These are phyloP conservation scores for Cydia amplana DNA, from an alignment of 1,140 invertebrate genomes.

Conservation along the genomic window DNA sequence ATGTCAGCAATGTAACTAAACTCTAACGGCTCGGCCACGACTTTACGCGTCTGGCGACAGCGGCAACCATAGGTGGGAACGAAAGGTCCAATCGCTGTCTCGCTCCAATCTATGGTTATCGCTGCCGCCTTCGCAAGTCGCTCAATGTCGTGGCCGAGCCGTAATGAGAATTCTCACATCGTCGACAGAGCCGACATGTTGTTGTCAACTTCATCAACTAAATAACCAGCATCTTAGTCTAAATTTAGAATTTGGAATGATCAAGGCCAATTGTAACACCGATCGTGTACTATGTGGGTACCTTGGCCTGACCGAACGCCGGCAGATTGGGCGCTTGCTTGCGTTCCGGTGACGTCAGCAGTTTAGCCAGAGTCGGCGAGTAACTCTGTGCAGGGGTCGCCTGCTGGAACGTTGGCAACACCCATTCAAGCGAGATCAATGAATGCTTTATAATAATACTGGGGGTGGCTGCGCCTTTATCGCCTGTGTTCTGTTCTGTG, in stretches of 20 bases:
- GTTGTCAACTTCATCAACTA: not conserved
- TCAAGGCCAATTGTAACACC: constrained; percentile 74
- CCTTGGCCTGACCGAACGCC: constrained; percentile 80
- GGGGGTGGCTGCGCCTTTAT: not conserved
- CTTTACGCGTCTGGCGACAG: too few species aligned
- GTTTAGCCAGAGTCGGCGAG: constrained; percentile 88
- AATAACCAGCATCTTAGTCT: constrained; percentile 47
- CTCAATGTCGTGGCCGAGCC: too few species aligned
- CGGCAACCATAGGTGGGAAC: too few species aligned
- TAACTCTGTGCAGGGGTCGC: constrained; percentile 79
- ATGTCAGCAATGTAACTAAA: too few species aligned
- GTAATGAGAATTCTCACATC: too few species aligned
- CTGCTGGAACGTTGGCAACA: constrained; percentile 77
- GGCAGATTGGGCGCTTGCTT: constrained; percentile 69
- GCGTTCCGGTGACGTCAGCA: constrained; percentile 84
- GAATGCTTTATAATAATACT: not conserved
- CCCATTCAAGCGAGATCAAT: constrained; percentile 63
- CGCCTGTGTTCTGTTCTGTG: too few species aligned
- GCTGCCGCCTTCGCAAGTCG: too few species aligned
- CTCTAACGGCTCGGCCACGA: too few species aligned
- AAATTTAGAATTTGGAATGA: constrained; percentile 76
- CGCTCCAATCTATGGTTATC: too few species aligned
- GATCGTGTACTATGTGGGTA: constrained; percentile 67
- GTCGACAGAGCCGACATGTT: too few species aligned
- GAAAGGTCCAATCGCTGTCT: too few species aligned